Percentiles rank a stretch among this genome's conserved stretches.
These are phyloP conservation scores for Aplodontia rufa DNA, from an alignment of 2,113 vertebrate genomes.

Conservation along the genomic window DNA sequence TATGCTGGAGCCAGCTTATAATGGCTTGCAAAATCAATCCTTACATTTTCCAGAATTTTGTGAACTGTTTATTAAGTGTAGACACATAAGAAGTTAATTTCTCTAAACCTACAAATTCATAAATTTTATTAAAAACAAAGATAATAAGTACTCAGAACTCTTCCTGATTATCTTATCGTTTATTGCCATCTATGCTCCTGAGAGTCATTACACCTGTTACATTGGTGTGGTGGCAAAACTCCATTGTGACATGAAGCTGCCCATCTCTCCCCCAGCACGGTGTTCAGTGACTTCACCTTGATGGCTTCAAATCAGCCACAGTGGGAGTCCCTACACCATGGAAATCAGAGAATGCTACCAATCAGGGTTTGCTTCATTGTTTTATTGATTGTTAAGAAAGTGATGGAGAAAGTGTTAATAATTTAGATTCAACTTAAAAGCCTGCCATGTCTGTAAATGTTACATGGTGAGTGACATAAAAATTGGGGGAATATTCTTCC, in stretches of 20 bases:
- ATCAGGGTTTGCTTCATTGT: not conserved
- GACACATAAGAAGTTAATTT: not conserved
- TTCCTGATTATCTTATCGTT: not conserved
- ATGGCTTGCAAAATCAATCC: not conserved
- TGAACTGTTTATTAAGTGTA: not conserved
- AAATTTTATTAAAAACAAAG: constrained; percentile 6
- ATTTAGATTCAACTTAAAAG: constrained; percentile 53
- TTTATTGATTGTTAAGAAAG: constrained; percentile 49
- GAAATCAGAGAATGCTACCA: constrained; percentile 14
- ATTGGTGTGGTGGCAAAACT: not conserved
- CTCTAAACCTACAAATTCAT: not conserved
- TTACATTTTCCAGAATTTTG: not conserved
- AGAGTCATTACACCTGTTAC: not conserved
- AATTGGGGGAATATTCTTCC: constrained; percentile 32
- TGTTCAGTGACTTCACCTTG: not conserved
- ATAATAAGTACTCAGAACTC: not conserved
- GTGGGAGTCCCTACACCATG: not conserved
- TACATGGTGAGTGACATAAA: not conserved
- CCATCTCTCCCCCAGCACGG: not conserved
- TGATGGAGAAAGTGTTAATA: constrained; percentile 34
- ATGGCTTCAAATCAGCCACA: not conserved
- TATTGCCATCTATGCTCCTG: not conserved
- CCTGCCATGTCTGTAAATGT: not conserved
- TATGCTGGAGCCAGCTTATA: not conserved
- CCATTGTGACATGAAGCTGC: fast-evolving